Conservation (phyloP, 1,140 invertebrate species). For the honey bee (Apis mellifera) region DNA sequence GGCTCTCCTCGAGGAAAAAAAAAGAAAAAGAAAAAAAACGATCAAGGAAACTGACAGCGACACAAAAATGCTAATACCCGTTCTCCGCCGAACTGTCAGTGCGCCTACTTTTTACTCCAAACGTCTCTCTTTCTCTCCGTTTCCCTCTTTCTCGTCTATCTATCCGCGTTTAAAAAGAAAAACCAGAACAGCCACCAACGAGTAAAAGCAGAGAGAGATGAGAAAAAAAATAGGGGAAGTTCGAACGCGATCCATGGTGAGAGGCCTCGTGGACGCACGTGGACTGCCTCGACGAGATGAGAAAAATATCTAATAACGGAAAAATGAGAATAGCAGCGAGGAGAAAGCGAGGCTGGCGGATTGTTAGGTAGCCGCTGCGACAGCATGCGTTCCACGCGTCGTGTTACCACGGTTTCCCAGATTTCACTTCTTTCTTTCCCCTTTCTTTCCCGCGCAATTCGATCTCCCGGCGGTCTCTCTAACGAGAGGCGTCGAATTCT, state of each 20-base stretch:
- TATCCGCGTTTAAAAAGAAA: constrained; percentile 31
- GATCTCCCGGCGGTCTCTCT: constrained; percentile 48
- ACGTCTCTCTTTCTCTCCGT: neutral
- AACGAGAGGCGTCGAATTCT: constrained; percentile 35
- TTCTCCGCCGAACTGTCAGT: constrained; percentile 22
- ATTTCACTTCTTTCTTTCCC: constrained; percentile 51
- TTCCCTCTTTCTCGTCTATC: neutral
- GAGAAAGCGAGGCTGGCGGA: neutral
- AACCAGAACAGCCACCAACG: constrained; percentile 8
- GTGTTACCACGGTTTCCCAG: constrained; percentile 69
- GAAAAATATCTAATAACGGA: constrained; percentile 70
- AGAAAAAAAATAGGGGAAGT: neutral
- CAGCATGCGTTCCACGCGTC: constrained; percentile 60
- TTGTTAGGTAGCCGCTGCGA: constrained; percentile 14
- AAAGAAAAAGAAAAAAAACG: constrained; percentile 17
- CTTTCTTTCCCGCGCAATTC: constrained; percentile 50
- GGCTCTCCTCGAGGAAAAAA: neutral
- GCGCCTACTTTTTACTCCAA: constrained; percentile 18
- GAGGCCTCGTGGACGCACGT: constrained; percentile 23
- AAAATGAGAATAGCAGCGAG: constrained; percentile 60
- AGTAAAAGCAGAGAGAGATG: neutral
- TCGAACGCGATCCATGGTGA: neutral
- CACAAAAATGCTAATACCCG: constrained; percentile 41
- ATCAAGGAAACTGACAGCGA: constrained; percentile 30
- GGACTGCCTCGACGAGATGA: constrained; percentile 8